These are phyloP conservation scores for Carduelis carduelis DNA, from an alignment of 2,797 vertebrate genomes.

Conservation along the genomic window DNA sequence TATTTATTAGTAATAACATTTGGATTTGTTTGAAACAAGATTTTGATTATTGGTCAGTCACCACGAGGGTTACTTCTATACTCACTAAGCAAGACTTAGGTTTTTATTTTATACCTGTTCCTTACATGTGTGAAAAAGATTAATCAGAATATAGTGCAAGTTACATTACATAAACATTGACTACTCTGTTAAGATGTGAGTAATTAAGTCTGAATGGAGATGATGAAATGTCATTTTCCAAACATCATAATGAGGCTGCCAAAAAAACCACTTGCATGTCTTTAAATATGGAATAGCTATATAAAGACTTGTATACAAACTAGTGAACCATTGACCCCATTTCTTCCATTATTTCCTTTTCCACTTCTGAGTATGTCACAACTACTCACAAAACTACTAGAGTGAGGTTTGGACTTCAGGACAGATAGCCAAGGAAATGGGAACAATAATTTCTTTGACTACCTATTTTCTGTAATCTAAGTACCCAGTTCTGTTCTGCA, in stretches of 20 bases:
- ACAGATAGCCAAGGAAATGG: not conserved
- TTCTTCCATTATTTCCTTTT: not conserved
- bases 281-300: not conserved
- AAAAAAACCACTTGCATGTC: not conserved
- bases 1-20: not conserved
- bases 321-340: not conserved
- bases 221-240: not conserved
- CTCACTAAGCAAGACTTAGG: not conserved
- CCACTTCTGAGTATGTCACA: not conserved
- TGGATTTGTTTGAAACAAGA: not conserved
- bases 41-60: not conserved
- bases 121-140: not conserved
- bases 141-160: not conserved
- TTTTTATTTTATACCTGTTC: not conserved
- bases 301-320: not conserved
- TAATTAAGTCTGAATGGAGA: not conserved
- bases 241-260: not conserved
- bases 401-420: not conserved
- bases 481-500: not conserved
- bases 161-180: not conserved
- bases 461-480: not conserved
- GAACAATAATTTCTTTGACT: not conserved
- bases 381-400: not conserved
- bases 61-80: not conserved
- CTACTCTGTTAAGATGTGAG: not conserved